Evolutionary conservation across 2,888 invertebrate genomes (phyloP), one percentile per base, ranked within the genome.

Genomic region (Apamea sordens): DNA sequence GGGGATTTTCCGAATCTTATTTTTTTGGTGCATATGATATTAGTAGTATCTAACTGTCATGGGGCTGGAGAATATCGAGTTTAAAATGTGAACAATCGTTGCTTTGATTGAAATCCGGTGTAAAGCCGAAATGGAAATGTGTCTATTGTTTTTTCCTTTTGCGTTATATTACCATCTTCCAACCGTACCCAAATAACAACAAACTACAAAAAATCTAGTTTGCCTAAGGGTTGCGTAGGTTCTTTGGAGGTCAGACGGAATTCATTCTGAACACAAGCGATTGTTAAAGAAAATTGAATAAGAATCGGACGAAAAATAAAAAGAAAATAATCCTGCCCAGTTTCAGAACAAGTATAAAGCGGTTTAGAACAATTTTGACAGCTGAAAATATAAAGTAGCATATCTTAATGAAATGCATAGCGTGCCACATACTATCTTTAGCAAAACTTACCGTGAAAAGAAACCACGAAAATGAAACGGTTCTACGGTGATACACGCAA

Each of bases 401-500:
- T 78, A 87, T 85, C 86, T 77, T 85, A 85, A 85, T 77, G 74
- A 77, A 81, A 85, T 85, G 72, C 88, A 85, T 85, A 85, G 85
- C 85, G 85, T 85, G 88, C 74, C 1, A 73, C 72, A 63, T 73
- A 77, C 47, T 85, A 77, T 85, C 82, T 85, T 65, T 59, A 72
- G 50, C 47, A 81, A 50, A 76, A 76, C 68, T 71, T 63, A 72
- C 75, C 24, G 32, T 71, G 70, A 76, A 84, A 79, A 85, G 78
- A 77, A 88, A 79, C 71, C 10, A 63, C 44, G 65, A 76, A 80
- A 86, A 79, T 68, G 63, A 68, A 82, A 73, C 56, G 11, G 41
- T 85, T 86, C 64, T 44, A 68, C 63, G 32, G 74, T 84, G 81
- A 88, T 83, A 88, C 88, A 90, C 87, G 89, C 83, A 89, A 88